Evolutionary conservation across 2,113 vertebrate species (phyloP), one percentile per base, ranked within the genome.

Genomic region (Cyprinodon variegatus): DNA sequence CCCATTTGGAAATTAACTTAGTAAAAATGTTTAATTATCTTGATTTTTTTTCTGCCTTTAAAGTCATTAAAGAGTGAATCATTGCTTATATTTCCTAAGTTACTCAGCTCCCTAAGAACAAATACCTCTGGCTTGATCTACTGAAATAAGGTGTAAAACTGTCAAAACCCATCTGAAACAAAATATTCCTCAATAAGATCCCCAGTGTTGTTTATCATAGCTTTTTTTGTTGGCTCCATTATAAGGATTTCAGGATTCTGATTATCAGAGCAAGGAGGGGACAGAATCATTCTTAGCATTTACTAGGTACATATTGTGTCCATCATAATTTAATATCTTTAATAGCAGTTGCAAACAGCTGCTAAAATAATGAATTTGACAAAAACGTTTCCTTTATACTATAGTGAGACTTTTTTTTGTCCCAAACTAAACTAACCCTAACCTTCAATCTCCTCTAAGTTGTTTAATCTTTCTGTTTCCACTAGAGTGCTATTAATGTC

Each of bases 121-220:
- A 73, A 79, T 62, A 14, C 22, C 13, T 70, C 66, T 77, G 3
- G 14, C 45, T 76, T 48, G 57, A 22, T 2, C 0, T 48, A 46
- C 63, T 74, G 68, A 74, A 76, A 61, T 61, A 37, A 78, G 75
- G 13, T 39, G 61, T 63, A 43, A 83, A 81, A 89, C 38, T 11
- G 22, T 61, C 48, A 57, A 0, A 22, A 39, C 39, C 61, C 74
- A 68, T 65, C 12, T 17, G 53, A 78, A 71, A 20, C 57, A 50
- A 82, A 82, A 73, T 4, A 57, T 43, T 70, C 63, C 60, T 88
- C 77, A 79, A 82, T 81, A 69, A 82, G 82, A 45, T 53, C 75
- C 83, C 76, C 83, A 82, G 67, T 71, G 79, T n/a, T 61, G 53
- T 46, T 72, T 68, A 63, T n/a, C 48, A 3, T 11, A 10, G 43